A percentile compares a stretch with the other conserved stretches of the same genome.
Conservation (phyloP, 1,140 invertebrate species). For the Anoplolepis gracilipes region DNA sequence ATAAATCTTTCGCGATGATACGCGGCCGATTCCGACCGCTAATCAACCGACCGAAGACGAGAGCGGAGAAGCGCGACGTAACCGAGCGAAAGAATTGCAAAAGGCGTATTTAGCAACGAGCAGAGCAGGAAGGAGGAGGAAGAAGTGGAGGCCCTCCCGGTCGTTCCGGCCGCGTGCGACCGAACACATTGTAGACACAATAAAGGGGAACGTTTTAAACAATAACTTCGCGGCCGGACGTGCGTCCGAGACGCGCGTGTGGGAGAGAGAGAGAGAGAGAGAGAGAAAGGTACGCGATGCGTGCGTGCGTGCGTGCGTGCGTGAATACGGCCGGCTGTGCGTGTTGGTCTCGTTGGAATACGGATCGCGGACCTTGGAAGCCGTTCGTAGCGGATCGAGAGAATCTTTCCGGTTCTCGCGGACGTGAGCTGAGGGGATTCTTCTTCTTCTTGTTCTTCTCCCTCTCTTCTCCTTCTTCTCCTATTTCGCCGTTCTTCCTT, state of each 20-base stretch:
- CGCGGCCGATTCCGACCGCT: constrained; percentile 19
- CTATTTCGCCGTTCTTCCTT: constrained; percentile 24
- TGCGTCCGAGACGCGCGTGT: constrained; percentile 72
- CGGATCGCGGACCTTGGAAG: constrained; percentile 83
- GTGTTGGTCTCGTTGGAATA: constrained; percentile 70
- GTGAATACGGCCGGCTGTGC: constrained; percentile 30
- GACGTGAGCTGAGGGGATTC: constrained; percentile 77
- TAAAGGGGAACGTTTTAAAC: constrained; percentile 81
- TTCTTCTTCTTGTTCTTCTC: constrained; percentile 74
- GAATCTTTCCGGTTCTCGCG: constrained; percentile 86
- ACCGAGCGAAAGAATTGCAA: constrained; percentile 62
- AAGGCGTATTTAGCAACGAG: constrained; percentile 65
- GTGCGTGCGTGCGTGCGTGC: constrained; percentile 28
- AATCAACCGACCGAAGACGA: constrained; percentile 66
- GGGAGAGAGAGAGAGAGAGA: too few relatives aligned
- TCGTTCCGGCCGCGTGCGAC: constrained; percentile 73
- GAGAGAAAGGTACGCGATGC: neutral
- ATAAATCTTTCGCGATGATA: constrained; percentile 35
- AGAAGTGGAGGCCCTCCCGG: constrained; percentile 37
- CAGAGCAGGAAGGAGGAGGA: neutral
- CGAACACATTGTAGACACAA: constrained; percentile 78
- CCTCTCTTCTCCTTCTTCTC: constrained; percentile 43
- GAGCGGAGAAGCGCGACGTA: constrained; percentile 29
- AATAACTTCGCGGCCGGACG: constrained; percentile 81
- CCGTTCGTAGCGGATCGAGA: constrained; percentile 84